Base-by-base conservation (phyloP, 2,113 vertebrate species). In the Chiloscyllium plagiosum region DNA sequence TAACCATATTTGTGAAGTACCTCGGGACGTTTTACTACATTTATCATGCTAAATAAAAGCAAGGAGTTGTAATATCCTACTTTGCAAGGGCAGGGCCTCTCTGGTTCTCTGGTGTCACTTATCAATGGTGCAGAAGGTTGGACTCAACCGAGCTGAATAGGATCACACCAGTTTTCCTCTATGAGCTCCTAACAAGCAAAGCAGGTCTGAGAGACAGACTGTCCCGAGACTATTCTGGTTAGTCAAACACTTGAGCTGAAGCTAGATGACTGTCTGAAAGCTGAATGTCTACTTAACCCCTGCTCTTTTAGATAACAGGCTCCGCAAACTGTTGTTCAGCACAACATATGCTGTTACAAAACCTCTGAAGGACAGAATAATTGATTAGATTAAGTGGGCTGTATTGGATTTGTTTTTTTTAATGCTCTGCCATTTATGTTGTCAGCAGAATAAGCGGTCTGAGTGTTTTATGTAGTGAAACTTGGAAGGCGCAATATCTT, bases 371-470 rank as follows among this genome's bases (percentile, higher is more conserved):
- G 94, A 52, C 94, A 95, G 94, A 95, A 95, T 95, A 95, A 95
- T 95, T 95, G 68, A 95, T 95, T 95, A 72, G 66, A 95, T 95
- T 95, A 95, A 95, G 69, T 95, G 68, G 42, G 94, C 76, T 95
- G 22, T 95, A 70, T 95, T 95, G 94, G 94, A 95, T 95, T 95
- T 95, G 94, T 76, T 50, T 95, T 76, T n/a, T 68, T 93, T 66
- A 92, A 72, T 95, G 69, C 69, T 29, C 42, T 72, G 69, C 94
- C 69, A 72, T 47, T 94, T 94, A 94, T 94, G 66, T 42, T 94
- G 92, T 94, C 92, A 94, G 92, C 69, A 61, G 69, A 95, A 52
- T 95, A 76, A 76, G 68, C 15, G 52, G 93, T 50, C n/a, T 69
- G 37, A 68, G 65, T 47, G 24, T 94, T 24, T 89, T 89, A 56